Evolutionary conservation across 2,888 invertebrate genomes (phyloP).

Genomic region (Megalurothrips usitatus): DNA sequence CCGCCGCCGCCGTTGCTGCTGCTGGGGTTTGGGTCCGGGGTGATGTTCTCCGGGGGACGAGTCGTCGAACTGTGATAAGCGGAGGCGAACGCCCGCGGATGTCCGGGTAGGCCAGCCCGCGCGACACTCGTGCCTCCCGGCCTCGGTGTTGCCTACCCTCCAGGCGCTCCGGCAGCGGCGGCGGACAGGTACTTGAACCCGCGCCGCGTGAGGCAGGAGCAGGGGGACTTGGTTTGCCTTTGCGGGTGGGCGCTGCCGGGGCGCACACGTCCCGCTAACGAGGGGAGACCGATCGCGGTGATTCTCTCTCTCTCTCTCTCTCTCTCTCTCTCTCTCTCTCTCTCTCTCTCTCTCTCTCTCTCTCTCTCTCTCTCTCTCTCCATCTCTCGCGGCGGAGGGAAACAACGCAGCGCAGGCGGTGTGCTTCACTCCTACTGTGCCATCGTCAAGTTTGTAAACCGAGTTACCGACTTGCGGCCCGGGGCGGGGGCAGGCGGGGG

Average conservation of each 20-base stretch:
- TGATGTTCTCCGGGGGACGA: too few species aligned
- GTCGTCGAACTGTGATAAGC: too few species aligned
- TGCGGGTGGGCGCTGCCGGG: neutral
- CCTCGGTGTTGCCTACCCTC: too few species aligned
- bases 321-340: conserved; percentile 29
- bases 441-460: neutral
- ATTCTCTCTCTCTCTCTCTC: conserved; percentile 27
- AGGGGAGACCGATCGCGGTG: conserved; percentile 14
- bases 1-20: too few species aligned
- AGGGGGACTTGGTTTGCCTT: too few species aligned
- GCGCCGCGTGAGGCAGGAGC: conserved; percentile 11
- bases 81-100: too few species aligned
- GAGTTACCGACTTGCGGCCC: neutral
- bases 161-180: too few species aligned
- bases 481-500: conserved; percentile 24
- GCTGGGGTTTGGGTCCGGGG: too few species aligned
- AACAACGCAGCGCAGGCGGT: neutral
- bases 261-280: conserved; percentile 27
- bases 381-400: conserved; percentile 27
- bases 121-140: too few species aligned
- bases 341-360: too few species aligned
- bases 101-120: too few species aligned
- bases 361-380: too few species aligned
- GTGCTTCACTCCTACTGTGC: conserved; percentile 6
- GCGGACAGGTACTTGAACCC: conserved; percentile 17